phyloP scores from a whole-genome alignment of 2,888 invertebrate species.

The Drosophila helvetica region DNA sequence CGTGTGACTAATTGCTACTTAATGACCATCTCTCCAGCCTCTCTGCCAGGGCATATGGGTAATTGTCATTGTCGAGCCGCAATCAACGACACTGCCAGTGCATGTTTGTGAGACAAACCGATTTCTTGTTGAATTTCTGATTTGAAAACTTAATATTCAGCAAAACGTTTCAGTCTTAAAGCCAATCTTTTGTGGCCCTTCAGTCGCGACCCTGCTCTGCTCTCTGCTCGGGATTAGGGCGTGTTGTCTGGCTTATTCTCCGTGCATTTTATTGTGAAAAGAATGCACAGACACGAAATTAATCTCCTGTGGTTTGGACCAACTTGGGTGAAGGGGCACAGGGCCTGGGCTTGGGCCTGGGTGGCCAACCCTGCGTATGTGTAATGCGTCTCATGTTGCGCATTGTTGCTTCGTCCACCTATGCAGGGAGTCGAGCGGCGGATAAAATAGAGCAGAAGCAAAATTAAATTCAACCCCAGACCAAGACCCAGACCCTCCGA shows the following conservation, averaged over 20 bases:
- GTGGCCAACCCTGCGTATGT: constrained; percentile 66
- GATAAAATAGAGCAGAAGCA: constrained; percentile 57
- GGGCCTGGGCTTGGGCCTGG: neutral
- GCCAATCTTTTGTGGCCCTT: constrained; percentile 24
- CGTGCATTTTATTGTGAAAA: constrained; percentile 50
- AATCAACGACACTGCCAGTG: too few species aligned
- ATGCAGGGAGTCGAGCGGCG: neutral
- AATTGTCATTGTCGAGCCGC: neutral
- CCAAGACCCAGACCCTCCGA: neutral
- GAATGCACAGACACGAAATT: constrained; percentile 74
- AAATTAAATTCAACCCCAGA: constrained; percentile 66
- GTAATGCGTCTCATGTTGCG: constrained; percentile 66
- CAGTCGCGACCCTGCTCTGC: constrained; percentile 29
- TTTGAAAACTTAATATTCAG: neutral
- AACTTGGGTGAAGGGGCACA: constrained; percentile 29
- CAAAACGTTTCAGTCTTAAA: neutral
- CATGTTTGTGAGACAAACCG: neutral
- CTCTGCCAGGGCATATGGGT: constrained; percentile 25
- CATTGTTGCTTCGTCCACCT: constrained; percentile 27
- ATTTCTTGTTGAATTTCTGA: neutral
- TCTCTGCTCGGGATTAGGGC: constrained; percentile 38
- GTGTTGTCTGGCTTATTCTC: constrained; percentile 42
- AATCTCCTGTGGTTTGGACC: constrained; percentile 69
- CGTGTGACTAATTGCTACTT: constrained; percentile 69
- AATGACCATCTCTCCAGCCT: constrained; percentile 57